phyloP scores from a whole-genome alignment of 1,140 invertebrate species.

The Drosophila gunungcola region DNA sequence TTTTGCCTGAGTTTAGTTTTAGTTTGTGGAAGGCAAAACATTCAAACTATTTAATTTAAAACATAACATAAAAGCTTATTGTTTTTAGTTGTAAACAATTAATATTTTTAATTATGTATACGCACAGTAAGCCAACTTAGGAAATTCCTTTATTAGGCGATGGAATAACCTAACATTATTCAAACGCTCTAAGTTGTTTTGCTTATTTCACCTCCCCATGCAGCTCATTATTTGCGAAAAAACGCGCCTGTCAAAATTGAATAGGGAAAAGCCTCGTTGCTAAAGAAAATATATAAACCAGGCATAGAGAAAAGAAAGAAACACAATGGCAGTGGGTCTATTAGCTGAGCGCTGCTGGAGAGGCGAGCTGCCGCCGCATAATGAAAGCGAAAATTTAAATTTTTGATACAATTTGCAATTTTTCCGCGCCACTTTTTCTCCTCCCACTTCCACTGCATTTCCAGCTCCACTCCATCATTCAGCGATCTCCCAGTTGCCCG shows the following conservation, averaged over 20 bases:
- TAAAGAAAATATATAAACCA: conserved; percentile 27
- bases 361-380: conserved; percentile 57
- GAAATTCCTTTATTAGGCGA: conserved; percentile 1
- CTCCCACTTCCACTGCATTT: conserved; percentile 56
- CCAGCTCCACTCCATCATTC: conserved; percentile 61
- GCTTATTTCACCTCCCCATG: conserved; percentile 45
- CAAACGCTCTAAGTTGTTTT: conserved; percentile 49
- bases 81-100: background rate
- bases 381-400: conserved; percentile 82
- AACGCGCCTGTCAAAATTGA: conserved; percentile 80
- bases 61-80: no score
- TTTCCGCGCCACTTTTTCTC: conserved; percentile 38
- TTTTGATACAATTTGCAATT: conserved; percentile 81
- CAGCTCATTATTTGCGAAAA: conserved; percentile 78
- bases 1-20: no score
- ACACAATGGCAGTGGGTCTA: conserved; percentile 72
- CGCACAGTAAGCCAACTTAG: background rate
- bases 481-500: conserved; percentile 27
- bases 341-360: conserved; percentile 60
- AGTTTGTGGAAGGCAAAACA: no score
- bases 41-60: no score
- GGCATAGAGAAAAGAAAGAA: conserved; percentile 50
- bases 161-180: conserved; percentile 18
- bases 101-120: no score
- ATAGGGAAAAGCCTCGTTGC: conserved; percentile 68